Conservation (phyloP, 2,888 invertebrate genomes). For the Nomada fucata region DNA sequence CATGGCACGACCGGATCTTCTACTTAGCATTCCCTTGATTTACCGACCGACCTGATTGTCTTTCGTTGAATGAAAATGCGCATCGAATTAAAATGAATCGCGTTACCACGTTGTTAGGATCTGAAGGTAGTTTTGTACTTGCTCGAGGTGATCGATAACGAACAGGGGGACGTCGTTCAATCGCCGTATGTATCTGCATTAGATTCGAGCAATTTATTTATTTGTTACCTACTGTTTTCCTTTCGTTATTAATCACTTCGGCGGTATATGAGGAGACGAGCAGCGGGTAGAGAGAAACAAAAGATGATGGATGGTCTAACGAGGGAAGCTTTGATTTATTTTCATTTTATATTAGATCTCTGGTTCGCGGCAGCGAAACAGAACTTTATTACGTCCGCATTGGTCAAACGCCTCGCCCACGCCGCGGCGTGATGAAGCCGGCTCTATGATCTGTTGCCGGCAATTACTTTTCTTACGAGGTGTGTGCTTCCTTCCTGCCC, state of each 20-base stretch:
- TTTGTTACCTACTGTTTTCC: too few relatives aligned
- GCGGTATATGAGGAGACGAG: background rate
- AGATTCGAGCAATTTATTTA: slow-evolving; percentile 23
- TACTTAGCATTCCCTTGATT: slow-evolving; percentile 16
- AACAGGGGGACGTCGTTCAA: background rate
- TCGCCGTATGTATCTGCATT: background rate
- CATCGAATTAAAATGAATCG: slow-evolving; percentile 10
- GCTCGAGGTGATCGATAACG: background rate
- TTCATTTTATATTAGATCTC: slow-evolving; percentile 65
- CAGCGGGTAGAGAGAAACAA: slow-evolving; percentile 30
- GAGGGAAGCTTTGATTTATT: slow-evolving; percentile 59
- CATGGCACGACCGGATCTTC: background rate
- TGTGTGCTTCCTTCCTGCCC: slow-evolving; percentile 31
- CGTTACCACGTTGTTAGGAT: slow-evolving; percentile 2
- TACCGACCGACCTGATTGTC: background rate
- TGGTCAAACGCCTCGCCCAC: slow-evolving; percentile 58
- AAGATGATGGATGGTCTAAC: slow-evolving; percentile 51
- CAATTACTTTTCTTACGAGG: slow-evolving; percentile 67
- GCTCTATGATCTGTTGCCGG: slow-evolving; percentile 65
- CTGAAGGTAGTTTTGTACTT: background rate
- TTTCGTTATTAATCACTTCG: slow-evolving; percentile 28
- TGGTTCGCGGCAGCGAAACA: slow-evolving; percentile 45
- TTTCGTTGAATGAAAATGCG: background rate
- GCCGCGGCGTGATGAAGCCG: slow-evolving; percentile 49
- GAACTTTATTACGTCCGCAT: slow-evolving; percentile 61